phyloP scores from a whole-genome alignment of 1,140 invertebrate species.

The Drosophila lini region DNA sequence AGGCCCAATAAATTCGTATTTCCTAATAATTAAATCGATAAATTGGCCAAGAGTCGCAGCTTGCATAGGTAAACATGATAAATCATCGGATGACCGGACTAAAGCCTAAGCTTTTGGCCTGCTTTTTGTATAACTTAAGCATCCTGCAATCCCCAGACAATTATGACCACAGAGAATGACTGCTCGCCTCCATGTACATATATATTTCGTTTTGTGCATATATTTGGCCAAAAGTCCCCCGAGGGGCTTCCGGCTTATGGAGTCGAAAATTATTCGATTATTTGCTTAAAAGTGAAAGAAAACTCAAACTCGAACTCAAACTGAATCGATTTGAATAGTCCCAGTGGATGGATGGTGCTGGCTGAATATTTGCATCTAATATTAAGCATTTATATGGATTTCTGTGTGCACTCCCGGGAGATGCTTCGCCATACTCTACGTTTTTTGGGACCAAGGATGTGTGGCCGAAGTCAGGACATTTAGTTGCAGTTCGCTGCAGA shows the following conservation, averaged over 20 bases:
- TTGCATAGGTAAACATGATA: conserved; percentile 20
- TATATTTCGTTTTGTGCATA: conserved; percentile 6
- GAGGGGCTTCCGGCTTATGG: not conserved
- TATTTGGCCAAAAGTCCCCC: not conserved
- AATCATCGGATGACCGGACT: conserved; percentile 30
- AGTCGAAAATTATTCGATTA: conserved; percentile 46
- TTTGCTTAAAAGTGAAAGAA: conserved; percentile 29
- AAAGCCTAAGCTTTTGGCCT: not conserved
- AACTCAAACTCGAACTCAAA: conserved; percentile 3
- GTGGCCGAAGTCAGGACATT: conserved; percentile 39
- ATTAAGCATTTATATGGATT: conserved; percentile 49
- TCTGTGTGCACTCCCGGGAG: conserved; percentile 22
- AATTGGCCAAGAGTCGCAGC: conserved; percentile 1
- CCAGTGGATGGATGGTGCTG: conserved; percentile 16
- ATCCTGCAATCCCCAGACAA: conserved; percentile 22
- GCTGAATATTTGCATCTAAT: conserved; percentile 34
- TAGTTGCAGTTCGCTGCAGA: conserved; percentile 29
- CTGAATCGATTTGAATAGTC: conserved; percentile 37
- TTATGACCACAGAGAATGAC: conserved; percentile 28
- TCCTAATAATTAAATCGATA: conserved; percentile 21
- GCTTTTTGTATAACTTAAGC: conserved; percentile 4
- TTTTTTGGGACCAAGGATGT: conserved; percentile 14
- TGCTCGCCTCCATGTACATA: not conserved
- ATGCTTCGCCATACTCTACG: not conserved
- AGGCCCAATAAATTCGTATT: conserved; percentile 8